These are phyloP conservation scores for Sphenodon punctatus DNA, from an alignment of 2,797 vertebrate genomes.

Conservation along the genomic window DNA sequence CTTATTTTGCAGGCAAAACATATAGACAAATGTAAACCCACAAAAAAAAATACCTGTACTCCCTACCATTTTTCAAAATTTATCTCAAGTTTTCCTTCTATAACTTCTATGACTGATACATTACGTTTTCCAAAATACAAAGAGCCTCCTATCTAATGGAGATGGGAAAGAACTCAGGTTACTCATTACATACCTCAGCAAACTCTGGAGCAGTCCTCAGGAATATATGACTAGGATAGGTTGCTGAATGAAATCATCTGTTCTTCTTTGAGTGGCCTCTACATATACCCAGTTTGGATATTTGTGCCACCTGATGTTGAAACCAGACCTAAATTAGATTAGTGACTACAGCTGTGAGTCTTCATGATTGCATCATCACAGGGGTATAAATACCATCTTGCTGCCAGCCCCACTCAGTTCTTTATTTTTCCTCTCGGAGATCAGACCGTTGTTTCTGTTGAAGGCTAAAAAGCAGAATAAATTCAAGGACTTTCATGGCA, in stretches of 20 bases:
- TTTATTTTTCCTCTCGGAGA: too few relatives aligned
- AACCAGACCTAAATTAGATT: too few relatives aligned
- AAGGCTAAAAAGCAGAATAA: too few relatives aligned
- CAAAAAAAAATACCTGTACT: not conserved
- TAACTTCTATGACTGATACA: not conserved
- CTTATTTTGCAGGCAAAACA: not conserved
- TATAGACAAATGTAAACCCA: not conserved
- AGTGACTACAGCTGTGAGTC: too few relatives aligned
- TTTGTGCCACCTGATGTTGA: too few relatives aligned
- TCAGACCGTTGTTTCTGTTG: too few relatives aligned
- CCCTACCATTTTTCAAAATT: conserved; percentile 5
- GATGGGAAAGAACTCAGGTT: not conserved
- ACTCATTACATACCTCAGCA: not conserved
- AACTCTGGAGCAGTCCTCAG: not conserved
- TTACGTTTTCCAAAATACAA: not conserved
- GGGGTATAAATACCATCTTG: too few relatives aligned
- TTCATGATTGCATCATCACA: too few relatives aligned
- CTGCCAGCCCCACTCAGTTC: too few relatives aligned
- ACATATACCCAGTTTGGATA: too few relatives aligned
- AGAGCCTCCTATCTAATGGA: not conserved
- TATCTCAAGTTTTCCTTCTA: not conserved
- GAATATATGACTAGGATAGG: not conserved
- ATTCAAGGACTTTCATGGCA: too few relatives aligned
- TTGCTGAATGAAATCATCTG: not conserved
- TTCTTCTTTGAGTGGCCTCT: too few relatives aligned